Percentiles rank a stretch among this genome's conserved stretches.
phyloP scores from a whole-genome alignment of 2,113 vertebrate genomes.

The Daphoenositta chrysoptera region DNA sequence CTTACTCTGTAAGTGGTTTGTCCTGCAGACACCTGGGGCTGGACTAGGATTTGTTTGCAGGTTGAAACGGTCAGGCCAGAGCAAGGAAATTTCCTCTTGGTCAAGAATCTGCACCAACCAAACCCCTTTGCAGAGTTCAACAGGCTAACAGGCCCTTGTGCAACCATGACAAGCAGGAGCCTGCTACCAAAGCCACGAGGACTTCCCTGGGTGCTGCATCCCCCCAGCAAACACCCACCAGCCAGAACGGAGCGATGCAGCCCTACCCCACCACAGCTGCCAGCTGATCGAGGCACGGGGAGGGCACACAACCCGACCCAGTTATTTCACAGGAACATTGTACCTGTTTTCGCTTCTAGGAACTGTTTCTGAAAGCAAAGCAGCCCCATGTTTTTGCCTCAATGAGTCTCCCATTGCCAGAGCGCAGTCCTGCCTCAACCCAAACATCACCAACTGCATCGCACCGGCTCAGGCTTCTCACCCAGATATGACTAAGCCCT shows the following conservation, averaged over 20 bases:
- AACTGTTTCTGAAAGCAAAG: not conserved
- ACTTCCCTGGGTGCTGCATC: not conserved
- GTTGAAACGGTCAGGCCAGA: not conserved
- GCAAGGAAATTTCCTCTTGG: not conserved
- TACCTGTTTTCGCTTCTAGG: not conserved
- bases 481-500: slow-evolving; percentile 16
- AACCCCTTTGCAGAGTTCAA: rapidly evolving
- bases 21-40: not conserved
- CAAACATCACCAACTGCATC: not conserved
- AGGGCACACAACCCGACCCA: not conserved
- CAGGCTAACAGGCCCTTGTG: not conserved
- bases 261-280: not conserved
- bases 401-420: not conserved
- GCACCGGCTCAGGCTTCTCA: not conserved
- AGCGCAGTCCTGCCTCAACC: not conserved
- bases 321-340: not conserved
- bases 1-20: not conserved
- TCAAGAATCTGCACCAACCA: not conserved
- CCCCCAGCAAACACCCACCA: not conserved
- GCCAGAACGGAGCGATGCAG: not conserved
- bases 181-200: not conserved
- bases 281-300: rapidly evolving
- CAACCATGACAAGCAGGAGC: not conserved
- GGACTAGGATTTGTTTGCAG: not conserved
- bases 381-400: not conserved